A percentile compares a stretch with the other conserved stretches of the same genome.
phyloP scores from a whole-genome alignment of 1,140 invertebrate species.

The Andricus grossulariae region DNA sequence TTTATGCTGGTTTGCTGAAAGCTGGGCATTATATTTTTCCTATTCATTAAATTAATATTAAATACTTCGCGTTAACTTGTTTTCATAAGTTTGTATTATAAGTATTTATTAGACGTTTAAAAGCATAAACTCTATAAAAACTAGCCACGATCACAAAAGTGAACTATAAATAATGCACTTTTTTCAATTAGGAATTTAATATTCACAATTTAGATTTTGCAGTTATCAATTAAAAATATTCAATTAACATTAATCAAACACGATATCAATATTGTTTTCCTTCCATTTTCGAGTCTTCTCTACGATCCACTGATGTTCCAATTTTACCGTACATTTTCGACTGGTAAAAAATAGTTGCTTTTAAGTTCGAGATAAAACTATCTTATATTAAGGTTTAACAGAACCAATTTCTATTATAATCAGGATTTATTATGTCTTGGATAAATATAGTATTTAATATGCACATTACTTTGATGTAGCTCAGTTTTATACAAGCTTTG shows the following conservation, averaged over 20 bases:
- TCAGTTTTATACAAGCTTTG: conserved; percentile 62
- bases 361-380: conserved; percentile 8
- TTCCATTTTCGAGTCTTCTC: conserved; percentile 20
- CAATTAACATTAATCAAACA: conserved; percentile 1
- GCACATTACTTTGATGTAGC: conserved; percentile 43
- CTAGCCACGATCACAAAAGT: neutral
- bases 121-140: conserved; percentile 20
- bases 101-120: conserved; percentile 27
- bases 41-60: conserved; percentile 28
- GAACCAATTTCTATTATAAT: neutral
- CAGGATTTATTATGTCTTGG: conserved; percentile 21
- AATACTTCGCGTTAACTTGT: conserved; percentile 25
- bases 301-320: neutral
- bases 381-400: neutral
- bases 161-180: conserved; percentile 5
- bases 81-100: conserved; percentile 28
- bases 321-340: neutral
- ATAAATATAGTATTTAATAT: conserved; percentile 18
- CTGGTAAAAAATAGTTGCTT: conserved; percentile 8
- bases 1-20: conserved; percentile 30
- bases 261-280: conserved; percentile 13
- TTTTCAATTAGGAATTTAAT: conserved; percentile 2
- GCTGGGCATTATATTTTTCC: conserved; percentile 29
- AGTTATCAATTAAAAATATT: too few species aligned
- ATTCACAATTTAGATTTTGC: too few species aligned